Base-by-base conservation (phyloP, 2,888 invertebrate species). In the Morpho achilles region DNA sequence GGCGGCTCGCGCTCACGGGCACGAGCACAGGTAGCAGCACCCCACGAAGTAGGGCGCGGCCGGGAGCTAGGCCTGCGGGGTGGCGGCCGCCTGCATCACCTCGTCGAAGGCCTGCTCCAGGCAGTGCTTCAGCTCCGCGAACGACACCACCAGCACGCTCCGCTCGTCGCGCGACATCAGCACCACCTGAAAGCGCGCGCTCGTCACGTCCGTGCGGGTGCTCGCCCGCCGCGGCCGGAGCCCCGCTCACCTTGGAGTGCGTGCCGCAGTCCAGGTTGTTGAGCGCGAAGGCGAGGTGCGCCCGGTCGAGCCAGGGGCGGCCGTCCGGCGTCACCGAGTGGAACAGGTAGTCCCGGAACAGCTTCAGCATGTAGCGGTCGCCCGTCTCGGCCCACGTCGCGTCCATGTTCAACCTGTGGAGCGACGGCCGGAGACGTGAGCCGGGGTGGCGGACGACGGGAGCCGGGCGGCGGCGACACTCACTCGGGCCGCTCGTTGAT, bases 311-410 rank as follows among this genome's bases (percentile, higher is more conserved):
- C 97, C 98, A 99, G 0, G 99, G 98, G 66, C 95, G 93, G 7
- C 98, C 98, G 74, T 98, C 98, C 63, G 95, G 95, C 10, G 95
- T 94, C 65, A 98, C 97, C 82, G 98, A 96, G 91, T 99, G 99
- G 90, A 99, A 99, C 74, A 99, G 92, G 82, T 97, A 98, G 91
- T 99, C 99, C 63, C 99, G 93, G 92, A 99, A 99, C 79, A 99
- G 90, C 90, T 99, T 99, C 87, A 99, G 91, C 96, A 99, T 96
- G 88, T 99, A 99, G 56, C 99, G 94, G 89, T 99, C 98, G 22
- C 99, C 99, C 23, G 99, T 99, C 89, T 99, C 99, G 43, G 98
- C 95, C 99, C 99, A 99, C 9, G 96, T 93, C 8, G 95, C 93
- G 84, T 99, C 99, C 93, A 97, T 88, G 81, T 97, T 97, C 75